Percentiles rank a stretch among this genome's conserved stretches.
Evolutionary conservation across 2,113 vertebrate species (phyloP).

Genomic region (Trematomus loennbergii): DNA sequence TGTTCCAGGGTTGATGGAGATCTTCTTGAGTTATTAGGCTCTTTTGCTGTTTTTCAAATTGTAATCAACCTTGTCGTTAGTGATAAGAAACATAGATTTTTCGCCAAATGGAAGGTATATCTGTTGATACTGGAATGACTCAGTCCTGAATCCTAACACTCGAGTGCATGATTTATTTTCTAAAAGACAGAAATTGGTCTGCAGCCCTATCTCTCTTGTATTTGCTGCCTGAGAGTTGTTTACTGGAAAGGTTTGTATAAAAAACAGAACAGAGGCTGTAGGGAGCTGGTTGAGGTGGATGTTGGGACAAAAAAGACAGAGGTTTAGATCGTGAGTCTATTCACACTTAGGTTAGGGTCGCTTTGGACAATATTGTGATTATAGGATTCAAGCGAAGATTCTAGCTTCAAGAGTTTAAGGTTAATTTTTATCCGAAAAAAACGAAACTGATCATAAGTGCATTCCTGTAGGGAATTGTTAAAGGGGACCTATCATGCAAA

Average conservation of each 20-base stretch:
- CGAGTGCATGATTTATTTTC: not conserved
- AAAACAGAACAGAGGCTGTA: not conserved
- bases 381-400: not conserved
- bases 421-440: no score
- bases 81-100: not conserved
- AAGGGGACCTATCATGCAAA: no score
- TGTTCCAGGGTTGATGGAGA: not conserved
- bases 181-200: not conserved
- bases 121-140: slow-evolving; percentile 4
- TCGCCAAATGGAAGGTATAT: slow-evolving; percentile 13
- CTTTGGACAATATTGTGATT: not conserved
- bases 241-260: no score
- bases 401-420: not conserved
- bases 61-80: not conserved
- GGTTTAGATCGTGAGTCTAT: not conserved
- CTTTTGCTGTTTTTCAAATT: not conserved
- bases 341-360: not conserved
- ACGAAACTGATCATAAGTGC: no score
- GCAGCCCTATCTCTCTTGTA: not conserved
- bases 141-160: not conserved
- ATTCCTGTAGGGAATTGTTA: no score
- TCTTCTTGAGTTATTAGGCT: not conserved
- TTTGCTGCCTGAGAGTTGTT: not conserved
- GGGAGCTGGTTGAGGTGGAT: not conserved
- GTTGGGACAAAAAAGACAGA: not conserved